phyloP scores from a whole-genome alignment of 2,888 invertebrate genomes.

The Vanessa cardui region DNA sequence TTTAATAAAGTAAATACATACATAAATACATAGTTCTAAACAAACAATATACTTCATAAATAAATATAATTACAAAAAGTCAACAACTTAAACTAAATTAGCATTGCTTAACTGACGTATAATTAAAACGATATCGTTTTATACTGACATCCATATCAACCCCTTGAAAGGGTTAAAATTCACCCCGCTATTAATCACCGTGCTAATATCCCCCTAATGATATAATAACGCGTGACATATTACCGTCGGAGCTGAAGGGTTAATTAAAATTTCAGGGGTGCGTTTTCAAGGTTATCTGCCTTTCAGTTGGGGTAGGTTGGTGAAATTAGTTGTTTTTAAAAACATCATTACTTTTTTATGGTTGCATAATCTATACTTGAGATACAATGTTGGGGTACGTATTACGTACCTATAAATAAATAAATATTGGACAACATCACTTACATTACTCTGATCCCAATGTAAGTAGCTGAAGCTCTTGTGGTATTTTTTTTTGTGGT shows the following conservation, averaged over 20 bases:
- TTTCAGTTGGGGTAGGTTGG: constrained; percentile 27
- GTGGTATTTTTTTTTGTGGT: too few species aligned
- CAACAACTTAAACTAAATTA: neutral
- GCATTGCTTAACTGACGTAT: neutral
- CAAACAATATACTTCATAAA: neutral
- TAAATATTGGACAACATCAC: too few species aligned
- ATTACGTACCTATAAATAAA: too few species aligned
- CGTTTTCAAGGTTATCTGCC: constrained; percentile 27
- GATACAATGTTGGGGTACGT: too few species aligned
- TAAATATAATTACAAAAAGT: neutral
- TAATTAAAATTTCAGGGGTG: constrained; percentile 32
- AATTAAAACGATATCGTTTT: constrained; percentile 3
- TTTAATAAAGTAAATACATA: too few species aligned
- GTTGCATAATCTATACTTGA: neutral
- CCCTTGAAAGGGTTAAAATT: constrained; percentile 44
- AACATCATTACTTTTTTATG: neutral
- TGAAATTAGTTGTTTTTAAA: too few species aligned
- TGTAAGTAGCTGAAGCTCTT: too few species aligned
- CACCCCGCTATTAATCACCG: constrained; percentile 30
- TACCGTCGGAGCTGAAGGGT: constrained; percentile 32
- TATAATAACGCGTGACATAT: constrained; percentile 35
- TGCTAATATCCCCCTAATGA: constrained; percentile 31
- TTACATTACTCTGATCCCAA: too few species aligned
- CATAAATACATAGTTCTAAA: neutral
- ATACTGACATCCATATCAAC: constrained; percentile 48